Percentiles rank a stretch among this genome's conserved stretches.
Conservation (phyloP, 2,888 invertebrate genomes). For the Syrista parreyssii region DNA sequence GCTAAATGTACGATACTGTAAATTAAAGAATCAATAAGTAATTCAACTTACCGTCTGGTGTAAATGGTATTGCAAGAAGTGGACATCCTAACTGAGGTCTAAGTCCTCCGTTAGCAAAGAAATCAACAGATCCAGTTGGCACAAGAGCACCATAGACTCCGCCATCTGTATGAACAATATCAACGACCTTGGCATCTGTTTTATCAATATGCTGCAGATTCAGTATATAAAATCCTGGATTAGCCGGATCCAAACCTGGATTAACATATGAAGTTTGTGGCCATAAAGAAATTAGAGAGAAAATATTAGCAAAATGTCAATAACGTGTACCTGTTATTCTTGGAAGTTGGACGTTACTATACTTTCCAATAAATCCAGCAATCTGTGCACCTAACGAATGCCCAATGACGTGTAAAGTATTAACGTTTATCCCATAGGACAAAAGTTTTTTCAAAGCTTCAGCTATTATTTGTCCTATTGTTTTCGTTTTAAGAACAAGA, state of each 20-base stretch:
- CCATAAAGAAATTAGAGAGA: too few relatives aligned
- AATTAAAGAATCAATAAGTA: background rate
- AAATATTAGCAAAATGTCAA: background rate
- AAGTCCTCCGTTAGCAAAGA: slow-evolving; percentile 48
- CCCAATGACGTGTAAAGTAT: slow-evolving; percentile 43
- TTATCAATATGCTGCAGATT: slow-evolving; percentile 38
- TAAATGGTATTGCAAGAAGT: slow-evolving; percentile 26
- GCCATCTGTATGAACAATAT: slow-evolving; percentile 51
- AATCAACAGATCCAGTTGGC: slow-evolving; percentile 47
- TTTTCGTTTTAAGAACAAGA: slow-evolving; percentile 21
- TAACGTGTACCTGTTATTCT: slow-evolving; percentile 48
- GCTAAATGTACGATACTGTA: background rate
- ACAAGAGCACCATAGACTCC: slow-evolving; percentile 41
- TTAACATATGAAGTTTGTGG: background rate
- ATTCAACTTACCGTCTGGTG: slow-evolving; percentile 28
- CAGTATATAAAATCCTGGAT: slow-evolving; percentile 45
- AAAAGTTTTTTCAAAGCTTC: slow-evolving; percentile 29
- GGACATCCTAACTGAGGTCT: slow-evolving; percentile 51
- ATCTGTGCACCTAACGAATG: slow-evolving; percentile 53
- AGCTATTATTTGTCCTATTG: slow-evolving; percentile 35
- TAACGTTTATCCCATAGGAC: slow-evolving; percentile 29
- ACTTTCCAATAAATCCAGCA: slow-evolving; percentile 38
- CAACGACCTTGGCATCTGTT: slow-evolving; percentile 41
- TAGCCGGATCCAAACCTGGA: slow-evolving; percentile 52
- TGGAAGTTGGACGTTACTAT: slow-evolving; percentile 27